Evolutionary conservation across 2,888 invertebrate genomes (phyloP).

Genomic region (Antitype chi): DNA sequence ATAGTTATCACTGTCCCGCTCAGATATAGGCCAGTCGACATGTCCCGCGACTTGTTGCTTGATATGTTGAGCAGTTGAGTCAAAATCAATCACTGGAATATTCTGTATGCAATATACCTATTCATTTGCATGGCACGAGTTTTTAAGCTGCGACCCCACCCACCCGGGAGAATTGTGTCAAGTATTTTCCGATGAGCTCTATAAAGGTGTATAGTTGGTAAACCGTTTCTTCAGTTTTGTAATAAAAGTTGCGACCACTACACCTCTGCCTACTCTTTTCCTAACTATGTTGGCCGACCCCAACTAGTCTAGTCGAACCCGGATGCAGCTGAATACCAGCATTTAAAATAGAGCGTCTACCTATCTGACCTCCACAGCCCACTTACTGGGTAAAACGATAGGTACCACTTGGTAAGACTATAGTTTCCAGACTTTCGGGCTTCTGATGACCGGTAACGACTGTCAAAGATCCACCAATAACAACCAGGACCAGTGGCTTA

Average conservation of each 20-base stretch:
- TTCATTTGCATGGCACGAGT: conserved; percentile 26
- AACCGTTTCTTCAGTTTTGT: background rate
- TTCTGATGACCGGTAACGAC: too few species aligned
- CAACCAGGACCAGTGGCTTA: too few species aligned
- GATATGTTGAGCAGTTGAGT: conserved; percentile 50
- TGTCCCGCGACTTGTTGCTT: conserved; percentile 45
- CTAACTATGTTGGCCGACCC: too few species aligned
- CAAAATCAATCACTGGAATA: conserved; percentile 28
- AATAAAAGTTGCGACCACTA: background rate
- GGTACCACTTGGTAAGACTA: too few species aligned
- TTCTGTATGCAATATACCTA: conserved; percentile 11
- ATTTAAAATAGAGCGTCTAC: too few species aligned
- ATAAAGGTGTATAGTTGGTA: background rate
- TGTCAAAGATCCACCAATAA: too few species aligned
- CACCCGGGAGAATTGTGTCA: conserved; percentile 19
- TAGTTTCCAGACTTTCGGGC: too few species aligned
- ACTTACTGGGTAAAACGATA: too few species aligned
- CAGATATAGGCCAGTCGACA: conserved; percentile 48
- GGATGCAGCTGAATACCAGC: too few species aligned
- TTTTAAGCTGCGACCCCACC: conserved; percentile 1
- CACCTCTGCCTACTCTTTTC: too few species aligned
- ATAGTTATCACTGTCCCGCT: conserved; percentile 46
- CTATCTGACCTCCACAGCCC: too few species aligned
- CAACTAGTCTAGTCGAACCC: too few species aligned
- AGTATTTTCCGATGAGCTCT: conserved; percentile 36